phyloP scores from a whole-genome alignment of 2,797 vertebrate genomes.

The Synanceia verrucosa region DNA sequence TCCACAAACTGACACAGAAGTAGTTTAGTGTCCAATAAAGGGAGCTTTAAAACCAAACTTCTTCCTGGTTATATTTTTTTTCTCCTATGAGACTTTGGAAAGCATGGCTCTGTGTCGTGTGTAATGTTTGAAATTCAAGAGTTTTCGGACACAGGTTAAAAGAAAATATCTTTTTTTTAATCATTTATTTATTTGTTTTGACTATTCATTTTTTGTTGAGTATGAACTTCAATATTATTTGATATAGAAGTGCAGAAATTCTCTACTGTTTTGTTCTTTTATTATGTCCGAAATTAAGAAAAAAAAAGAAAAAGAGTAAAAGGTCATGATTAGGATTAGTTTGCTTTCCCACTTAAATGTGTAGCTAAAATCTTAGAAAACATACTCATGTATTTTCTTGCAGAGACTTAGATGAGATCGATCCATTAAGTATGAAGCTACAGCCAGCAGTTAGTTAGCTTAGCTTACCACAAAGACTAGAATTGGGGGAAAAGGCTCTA shows the following conservation, averaged over 20 bases:
- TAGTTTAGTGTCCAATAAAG: background rate
- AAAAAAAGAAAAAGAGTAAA: background rate
- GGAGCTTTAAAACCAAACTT: background rate
- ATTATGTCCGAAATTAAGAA: too few relatives aligned
- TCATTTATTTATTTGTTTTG: too few relatives aligned
- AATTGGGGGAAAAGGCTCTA: background rate
- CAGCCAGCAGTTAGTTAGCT: background rate
- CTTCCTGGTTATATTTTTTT: background rate
- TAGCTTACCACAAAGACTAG: background rate
- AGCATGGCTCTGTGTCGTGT: background rate
- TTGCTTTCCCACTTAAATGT: background rate
- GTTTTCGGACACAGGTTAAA: too few relatives aligned
- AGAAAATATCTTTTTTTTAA: too few relatives aligned
- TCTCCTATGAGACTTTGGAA: background rate
- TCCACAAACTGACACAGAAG: constrained; percentile 17
- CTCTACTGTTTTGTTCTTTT: too few relatives aligned
- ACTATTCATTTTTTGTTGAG: too few relatives aligned
- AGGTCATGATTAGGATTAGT: background rate
- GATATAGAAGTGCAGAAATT: too few relatives aligned
- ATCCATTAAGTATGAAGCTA: background rate
- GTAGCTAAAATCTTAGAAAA: background rate
- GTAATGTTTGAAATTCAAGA: background rate
- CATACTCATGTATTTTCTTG: background rate
- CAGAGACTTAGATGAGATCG: background rate
- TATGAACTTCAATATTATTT: too few relatives aligned